These are phyloP conservation scores for Momotus momota DNA, from an alignment of 2,797 vertebrate genomes.

Conservation along the genomic window DNA sequence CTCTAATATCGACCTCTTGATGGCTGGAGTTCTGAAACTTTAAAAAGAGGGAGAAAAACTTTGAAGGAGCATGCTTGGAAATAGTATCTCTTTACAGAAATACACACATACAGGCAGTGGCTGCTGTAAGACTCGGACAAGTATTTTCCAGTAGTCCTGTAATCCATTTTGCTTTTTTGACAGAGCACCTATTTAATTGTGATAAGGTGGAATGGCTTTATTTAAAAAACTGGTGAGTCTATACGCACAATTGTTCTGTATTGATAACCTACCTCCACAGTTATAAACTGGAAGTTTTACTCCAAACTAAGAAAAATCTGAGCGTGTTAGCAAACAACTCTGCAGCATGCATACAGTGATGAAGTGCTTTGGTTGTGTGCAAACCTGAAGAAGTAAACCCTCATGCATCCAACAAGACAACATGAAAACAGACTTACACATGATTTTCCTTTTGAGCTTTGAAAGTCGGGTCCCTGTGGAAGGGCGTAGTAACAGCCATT, in stretches of 20 bases:
- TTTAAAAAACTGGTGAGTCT: background rate
- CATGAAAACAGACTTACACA: slow-evolving; percentile 81
- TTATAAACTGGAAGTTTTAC: background rate
- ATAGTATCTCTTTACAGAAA: slow-evolving; percentile 8
- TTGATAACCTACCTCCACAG: background rate
- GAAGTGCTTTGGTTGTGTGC: background rate
- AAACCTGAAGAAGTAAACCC: background rate
- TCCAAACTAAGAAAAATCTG: background rate
- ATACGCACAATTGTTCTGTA: background rate
- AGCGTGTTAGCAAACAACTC: background rate
- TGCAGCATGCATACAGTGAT: background rate
- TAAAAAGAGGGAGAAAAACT: slow-evolving; percentile 43
- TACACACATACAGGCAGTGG: background rate
- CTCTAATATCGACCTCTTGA: slow-evolving; percentile 93
- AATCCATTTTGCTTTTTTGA: background rate
- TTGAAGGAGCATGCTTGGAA: slow-evolving; percentile 17
- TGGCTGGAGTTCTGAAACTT: slow-evolving; percentile 94
- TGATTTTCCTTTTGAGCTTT: slow-evolving; percentile 92
- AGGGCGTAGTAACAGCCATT: slow-evolving; percentile 78
- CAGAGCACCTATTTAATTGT: background rate
- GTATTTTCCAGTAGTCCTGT: background rate
- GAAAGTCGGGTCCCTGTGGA: slow-evolving; percentile 85
- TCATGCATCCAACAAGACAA: rapidly evolving
- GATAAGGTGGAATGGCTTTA: background rate
- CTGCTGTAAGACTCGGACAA: background rate